Conservation (phyloP, 2,113 vertebrate genomes). For the Sitta europaea region DNA sequence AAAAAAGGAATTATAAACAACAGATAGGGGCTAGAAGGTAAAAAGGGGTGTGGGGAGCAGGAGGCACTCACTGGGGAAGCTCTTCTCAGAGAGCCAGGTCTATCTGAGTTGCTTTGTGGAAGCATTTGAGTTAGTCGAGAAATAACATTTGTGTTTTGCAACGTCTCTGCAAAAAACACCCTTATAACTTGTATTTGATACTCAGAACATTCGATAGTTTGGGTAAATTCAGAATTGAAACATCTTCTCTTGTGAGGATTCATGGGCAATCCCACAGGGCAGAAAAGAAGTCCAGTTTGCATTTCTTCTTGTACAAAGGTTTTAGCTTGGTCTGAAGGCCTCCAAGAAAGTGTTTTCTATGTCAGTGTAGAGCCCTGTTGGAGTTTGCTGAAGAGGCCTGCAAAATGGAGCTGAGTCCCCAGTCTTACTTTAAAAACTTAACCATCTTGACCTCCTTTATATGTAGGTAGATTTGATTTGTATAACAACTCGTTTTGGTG, state of each 20-base stretch:
- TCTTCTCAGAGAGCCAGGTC: neutral
- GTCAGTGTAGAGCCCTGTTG: neutral
- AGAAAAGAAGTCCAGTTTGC: neutral
- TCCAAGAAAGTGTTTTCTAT: neutral
- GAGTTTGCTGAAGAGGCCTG: neutral
- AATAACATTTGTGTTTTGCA: neutral
- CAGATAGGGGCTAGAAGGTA: conserved; percentile 29
- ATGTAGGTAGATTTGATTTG: neutral
- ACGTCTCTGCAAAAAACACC: neutral
- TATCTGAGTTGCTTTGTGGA: neutral
- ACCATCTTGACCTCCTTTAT: neutral
- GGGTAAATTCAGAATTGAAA: neutral
- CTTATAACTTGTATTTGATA: neutral
- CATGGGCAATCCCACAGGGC: neutral
- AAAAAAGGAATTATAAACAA: conserved; percentile 49
- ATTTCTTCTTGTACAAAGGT: neutral
- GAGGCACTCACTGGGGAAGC: neutral
- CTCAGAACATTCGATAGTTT: neutral
- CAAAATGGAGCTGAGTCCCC: neutral
- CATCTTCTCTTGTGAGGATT: fast-evolving
- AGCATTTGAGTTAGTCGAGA: neutral
- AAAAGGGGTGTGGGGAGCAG: neutral
- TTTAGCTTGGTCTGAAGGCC: neutral
- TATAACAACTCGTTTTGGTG: neutral
- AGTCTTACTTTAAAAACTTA: neutral